Evolutionary conservation across 2,888 invertebrate species (phyloP).

Genomic region (Rhopalosiphum nymphaeae): DNA sequence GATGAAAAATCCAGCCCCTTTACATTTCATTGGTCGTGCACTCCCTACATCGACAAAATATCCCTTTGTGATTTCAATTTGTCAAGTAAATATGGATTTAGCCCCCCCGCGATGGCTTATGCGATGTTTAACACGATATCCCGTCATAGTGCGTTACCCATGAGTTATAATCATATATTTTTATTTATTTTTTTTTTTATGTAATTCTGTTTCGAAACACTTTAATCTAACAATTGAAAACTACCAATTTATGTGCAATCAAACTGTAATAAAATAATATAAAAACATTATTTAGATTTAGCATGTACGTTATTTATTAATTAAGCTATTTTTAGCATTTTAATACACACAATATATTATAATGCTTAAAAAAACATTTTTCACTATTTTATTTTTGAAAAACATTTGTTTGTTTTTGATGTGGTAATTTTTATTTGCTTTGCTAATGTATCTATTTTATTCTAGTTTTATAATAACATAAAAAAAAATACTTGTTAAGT

Average conservation of each 20-base stretch:
- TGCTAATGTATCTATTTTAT: not conserved
- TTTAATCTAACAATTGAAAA: not conserved
- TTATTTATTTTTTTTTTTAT: not conserved
- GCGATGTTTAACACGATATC: not conserved
- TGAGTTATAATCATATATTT: not conserved
- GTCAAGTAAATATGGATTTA: not conserved
- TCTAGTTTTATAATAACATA: not conserved
- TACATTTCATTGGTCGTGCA: constrained; percentile 39
- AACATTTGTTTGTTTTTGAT: not conserved
- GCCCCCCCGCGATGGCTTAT: constrained; percentile 18
- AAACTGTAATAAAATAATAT: not conserved
- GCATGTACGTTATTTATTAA: not conserved
- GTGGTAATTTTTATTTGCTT: not conserved
- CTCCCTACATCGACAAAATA: not conserved
- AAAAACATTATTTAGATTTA: not conserved
- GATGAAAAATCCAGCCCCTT: constrained; percentile 48
- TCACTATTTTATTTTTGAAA: not conserved
- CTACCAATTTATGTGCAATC: not conserved
- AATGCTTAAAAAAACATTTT: not conserved
- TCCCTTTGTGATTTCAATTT: not conserved
- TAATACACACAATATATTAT: not conserved
- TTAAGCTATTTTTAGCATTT: not conserved
- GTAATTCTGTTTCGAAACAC: not conserved
- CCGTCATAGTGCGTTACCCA: not conserved
- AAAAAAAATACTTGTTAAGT: not conserved